Evolutionary conservation across 23 tunicate species (phyloP).

Genomic region (Clavelina lepadiformis): DNA sequence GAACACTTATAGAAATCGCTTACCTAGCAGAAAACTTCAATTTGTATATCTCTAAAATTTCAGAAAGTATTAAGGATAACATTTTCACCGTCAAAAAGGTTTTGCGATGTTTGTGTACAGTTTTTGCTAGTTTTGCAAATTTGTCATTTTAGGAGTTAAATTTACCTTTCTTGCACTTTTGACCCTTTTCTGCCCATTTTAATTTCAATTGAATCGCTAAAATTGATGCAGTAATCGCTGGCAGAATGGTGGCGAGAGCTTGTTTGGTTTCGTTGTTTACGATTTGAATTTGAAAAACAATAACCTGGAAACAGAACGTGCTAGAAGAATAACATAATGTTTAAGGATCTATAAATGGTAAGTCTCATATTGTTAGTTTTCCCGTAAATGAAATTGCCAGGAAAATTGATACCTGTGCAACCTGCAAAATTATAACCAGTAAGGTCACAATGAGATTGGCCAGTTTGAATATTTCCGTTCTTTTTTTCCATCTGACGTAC

Average conservation of each 20-base stretch:
- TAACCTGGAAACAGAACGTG: too few species aligned
- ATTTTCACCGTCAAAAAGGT: too few species aligned
- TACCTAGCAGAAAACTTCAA: too few species aligned
- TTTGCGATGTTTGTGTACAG: too few species aligned
- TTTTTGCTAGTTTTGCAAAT: too few species aligned
- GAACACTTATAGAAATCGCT: too few species aligned
- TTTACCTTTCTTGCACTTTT: slow-evolving; percentile 29
- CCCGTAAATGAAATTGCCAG: neutral
- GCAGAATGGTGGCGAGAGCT: slow-evolving; percentile 23
- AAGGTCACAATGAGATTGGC: slow-evolving; percentile 23
- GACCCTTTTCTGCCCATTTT: slow-evolving; percentile 20
- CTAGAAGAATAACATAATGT: too few species aligned
- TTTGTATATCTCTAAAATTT: too few species aligned
- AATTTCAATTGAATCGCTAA: slow-evolving; percentile 24
- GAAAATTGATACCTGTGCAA: slow-evolving; percentile 16
- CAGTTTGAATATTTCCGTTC: slow-evolving; percentile 14
- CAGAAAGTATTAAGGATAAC: too few species aligned
- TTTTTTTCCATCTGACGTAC: slow-evolving; percentile 9
- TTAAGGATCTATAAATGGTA: too few species aligned
- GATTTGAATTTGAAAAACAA: slow-evolving; percentile 15
- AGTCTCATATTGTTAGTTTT: too few species aligned
- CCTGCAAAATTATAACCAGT: slow-evolving; percentile 5
- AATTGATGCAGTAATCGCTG: slow-evolving; percentile 16
- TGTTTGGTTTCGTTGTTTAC: slow-evolving; percentile 15
- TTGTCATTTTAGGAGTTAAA: too few species aligned